Percentiles rank a stretch among this genome's conserved stretches.
phyloP scores from a whole-genome alignment of 30 jellyfish, hydroid and myxozoan species.

The Hydractinia symbiolongicarpus region DNA sequence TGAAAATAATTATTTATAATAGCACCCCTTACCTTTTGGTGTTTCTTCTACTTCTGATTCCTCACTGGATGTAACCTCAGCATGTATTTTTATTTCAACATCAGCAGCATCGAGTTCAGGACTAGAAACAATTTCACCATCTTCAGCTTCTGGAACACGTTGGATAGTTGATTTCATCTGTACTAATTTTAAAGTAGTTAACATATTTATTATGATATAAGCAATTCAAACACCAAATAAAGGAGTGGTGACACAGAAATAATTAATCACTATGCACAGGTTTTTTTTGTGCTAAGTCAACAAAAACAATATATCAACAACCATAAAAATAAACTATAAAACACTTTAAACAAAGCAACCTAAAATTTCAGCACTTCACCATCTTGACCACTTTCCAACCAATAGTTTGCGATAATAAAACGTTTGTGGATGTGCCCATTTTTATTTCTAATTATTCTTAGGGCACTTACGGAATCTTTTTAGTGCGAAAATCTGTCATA shows the following conservation, averaged over 20 bases:
- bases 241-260: background rate
- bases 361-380: no score
- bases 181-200: background rate
- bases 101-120: slow-evolving; percentile 30
- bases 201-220: background rate
- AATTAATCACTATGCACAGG: background rate
- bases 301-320: background rate
- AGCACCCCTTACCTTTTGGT: background rate
- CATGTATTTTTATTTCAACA: slow-evolving; percentile 17
- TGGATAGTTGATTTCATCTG: slow-evolving; percentile 18
- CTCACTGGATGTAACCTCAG: slow-evolving; percentile 12
- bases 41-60: background rate
- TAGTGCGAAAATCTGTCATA: no score
- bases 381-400: background rate
- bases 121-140: slow-evolving; percentile 35
- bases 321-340: no score
- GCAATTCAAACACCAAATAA: background rate
- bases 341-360: no score
- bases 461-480: no score
- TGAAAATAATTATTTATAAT: no score
- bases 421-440: no score
- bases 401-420: no score
- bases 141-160: slow-evolving; percentile 30
- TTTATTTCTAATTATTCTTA: no score
- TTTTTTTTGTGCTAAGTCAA: no score